phyloP scores from a whole-genome alignment of 2,888 invertebrate species.

The Drosophila algonquin region DNA sequence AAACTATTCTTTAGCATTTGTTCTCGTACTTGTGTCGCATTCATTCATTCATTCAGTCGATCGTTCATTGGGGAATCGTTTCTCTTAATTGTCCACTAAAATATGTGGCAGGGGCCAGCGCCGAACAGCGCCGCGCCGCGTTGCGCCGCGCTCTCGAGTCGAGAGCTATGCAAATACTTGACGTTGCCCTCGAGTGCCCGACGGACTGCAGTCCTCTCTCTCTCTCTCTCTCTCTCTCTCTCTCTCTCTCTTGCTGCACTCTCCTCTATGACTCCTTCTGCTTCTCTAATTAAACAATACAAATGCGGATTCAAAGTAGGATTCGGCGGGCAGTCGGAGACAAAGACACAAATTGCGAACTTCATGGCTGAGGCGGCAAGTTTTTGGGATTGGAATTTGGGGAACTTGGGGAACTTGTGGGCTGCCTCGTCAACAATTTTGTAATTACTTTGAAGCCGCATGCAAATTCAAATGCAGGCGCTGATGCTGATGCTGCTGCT shows the following conservation, averaged over 20 bases:
- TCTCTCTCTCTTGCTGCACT: background rate
- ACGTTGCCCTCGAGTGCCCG: conserved; percentile 55
- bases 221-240: no score
- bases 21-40: conserved; percentile 4
- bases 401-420: conserved; percentile 50
- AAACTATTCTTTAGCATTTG: background rate
- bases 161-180: conserved; percentile 69
- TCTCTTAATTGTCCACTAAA: conserved; percentile 62
- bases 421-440: conserved; percentile 58
- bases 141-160: conserved; percentile 42
- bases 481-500: background rate
- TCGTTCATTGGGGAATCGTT: conserved; percentile 34
- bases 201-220: conserved; percentile 36
- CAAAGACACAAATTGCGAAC: conserved; percentile 36
- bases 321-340: conserved; percentile 23
- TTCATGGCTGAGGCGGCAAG: conserved; percentile 6
- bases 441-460: conserved; percentile 65
- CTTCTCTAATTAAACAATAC: conserved; percentile 56
- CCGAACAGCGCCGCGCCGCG: no score
- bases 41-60: conserved; percentile 21
- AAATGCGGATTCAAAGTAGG: conserved; percentile 44
- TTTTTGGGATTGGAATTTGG: conserved; percentile 31
- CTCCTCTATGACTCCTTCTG: background rate
- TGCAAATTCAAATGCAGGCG: conserved; percentile 44
- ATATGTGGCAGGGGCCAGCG: conserved; percentile 40